A percentile compares a stretch with the other conserved stretches of the same genome.
phyloP scores from a whole-genome alignment of 1,140 invertebrate genomes.

The Musca domestica region DNA sequence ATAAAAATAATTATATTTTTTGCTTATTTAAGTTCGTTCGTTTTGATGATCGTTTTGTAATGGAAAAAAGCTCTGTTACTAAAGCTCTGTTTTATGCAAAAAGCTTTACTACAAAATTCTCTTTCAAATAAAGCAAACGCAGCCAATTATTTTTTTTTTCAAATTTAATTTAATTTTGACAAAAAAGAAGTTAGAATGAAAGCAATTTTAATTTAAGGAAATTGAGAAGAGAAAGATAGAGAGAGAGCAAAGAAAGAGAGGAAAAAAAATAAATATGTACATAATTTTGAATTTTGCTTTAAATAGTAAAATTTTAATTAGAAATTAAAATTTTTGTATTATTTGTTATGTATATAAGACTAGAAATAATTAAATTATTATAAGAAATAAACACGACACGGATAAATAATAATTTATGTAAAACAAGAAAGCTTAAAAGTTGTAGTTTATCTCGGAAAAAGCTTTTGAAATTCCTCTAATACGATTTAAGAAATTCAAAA shows the following conservation, averaged over 20 bases:
- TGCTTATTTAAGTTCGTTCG: neutral
- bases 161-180: neutral
- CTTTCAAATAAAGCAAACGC: constrained; percentile 28
- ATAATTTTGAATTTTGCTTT: constrained; percentile 24
- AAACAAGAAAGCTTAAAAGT: constrained; percentile 12
- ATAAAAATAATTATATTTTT: neutral
- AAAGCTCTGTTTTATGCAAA: constrained; percentile 4
- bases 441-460: neutral
- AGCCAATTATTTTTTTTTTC: constrained; percentile 45
- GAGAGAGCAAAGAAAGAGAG: neutral
- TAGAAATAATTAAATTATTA: neutral
- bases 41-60: too few species aligned
- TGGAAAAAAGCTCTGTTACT: constrained; percentile 16
- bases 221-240: constrained; percentile 2
- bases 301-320: constrained; percentile 1
- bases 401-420: neutral
- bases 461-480: neutral
- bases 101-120: neutral
- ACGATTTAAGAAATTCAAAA: neutral
- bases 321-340: constrained; percentile 5
- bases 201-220: constrained; percentile 16
- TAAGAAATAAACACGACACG: neutral
- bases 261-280: constrained; percentile 7
- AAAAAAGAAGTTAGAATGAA: neutral
- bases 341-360: constrained; percentile 1